Conservation (phyloP, 2,797 vertebrate species). For the Gambelia wislizenii region DNA sequence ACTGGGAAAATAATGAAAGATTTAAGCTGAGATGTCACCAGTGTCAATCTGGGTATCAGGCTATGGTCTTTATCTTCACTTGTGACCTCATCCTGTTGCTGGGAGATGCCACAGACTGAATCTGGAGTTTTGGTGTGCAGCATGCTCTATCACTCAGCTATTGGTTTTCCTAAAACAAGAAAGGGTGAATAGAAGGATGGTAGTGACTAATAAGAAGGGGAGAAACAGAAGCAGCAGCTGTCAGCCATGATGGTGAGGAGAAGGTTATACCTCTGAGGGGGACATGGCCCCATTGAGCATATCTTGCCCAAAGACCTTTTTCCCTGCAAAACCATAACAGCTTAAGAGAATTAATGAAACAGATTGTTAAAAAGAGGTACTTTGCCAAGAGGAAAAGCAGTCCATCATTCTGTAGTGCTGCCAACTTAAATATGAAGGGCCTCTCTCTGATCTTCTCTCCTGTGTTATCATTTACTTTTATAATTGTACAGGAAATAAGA, state of each 20-base stretch:
- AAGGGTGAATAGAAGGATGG: not conserved
- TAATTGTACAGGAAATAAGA: not conserved
- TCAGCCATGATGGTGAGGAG: not conserved
- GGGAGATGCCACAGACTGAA: too few relatives aligned
- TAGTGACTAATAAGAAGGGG: not conserved
- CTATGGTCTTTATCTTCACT: too few relatives aligned
- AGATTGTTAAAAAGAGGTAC: not conserved
- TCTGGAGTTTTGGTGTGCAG: too few relatives aligned
- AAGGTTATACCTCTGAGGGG: not conserved
- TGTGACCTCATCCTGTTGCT: too few relatives aligned
- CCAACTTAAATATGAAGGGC: not conserved
- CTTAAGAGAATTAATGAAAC: not conserved
- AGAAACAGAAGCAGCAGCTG: not conserved
- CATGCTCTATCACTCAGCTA: too few relatives aligned
- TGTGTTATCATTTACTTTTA: fast-evolving
- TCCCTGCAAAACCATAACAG: not conserved
- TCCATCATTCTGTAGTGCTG: not conserved
- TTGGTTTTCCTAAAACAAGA: too few relatives aligned
- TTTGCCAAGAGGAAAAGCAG: not conserved
- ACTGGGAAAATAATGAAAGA: too few relatives aligned
- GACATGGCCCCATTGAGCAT: not conserved
- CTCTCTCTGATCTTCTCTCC: not conserved
- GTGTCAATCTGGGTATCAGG: too few relatives aligned
- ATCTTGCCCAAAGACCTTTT: not conserved
- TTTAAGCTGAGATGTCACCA: too few relatives aligned